Conservation (phyloP, 2,888 invertebrate genomes). For the Lithophane socia region DNA sequence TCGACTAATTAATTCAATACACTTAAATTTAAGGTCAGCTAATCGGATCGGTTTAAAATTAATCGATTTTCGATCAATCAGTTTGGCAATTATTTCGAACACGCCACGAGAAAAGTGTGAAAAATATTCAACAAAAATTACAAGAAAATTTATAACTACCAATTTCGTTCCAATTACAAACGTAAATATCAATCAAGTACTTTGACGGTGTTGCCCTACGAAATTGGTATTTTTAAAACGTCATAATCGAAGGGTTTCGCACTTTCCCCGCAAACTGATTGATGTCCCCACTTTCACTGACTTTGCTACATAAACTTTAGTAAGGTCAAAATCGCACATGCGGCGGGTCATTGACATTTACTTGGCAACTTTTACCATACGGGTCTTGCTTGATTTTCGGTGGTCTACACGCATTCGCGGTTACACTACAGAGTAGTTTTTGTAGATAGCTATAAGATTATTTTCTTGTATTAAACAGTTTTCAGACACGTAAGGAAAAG, state of each 20-base stretch:
- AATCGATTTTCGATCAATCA: conserved; percentile 30
- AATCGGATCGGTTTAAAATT: conserved; percentile 16
- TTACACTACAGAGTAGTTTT: background rate
- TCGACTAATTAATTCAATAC: conserved; percentile 25
- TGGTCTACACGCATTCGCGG: conserved; percentile 32
- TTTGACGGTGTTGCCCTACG: conserved; percentile 17
- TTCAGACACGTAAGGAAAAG: background rate
- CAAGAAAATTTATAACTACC: background rate
- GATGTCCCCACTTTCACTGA: conserved; percentile 78
- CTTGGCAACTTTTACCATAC: conserved; percentile 77
- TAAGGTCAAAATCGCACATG: conserved; percentile 72
- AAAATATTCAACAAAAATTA: conserved; percentile 20
- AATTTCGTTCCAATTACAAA: background rate
- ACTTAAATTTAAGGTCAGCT: conserved; percentile 23
- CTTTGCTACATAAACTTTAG: conserved; percentile 73
- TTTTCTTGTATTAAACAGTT: background rate
- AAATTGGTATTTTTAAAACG: conserved; percentile 20
- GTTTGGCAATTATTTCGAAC: conserved; percentile 19
- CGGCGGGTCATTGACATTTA: conserved; percentile 69
- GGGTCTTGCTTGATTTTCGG: conserved; percentile 56
- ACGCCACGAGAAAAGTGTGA: conserved; percentile 16
- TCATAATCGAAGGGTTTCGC: conserved; percentile 70
- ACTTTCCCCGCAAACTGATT: conserved; percentile 76
- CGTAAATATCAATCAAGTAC: background rate
- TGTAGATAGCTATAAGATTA: background rate